A percentile compares a stretch with the other conserved stretches of the same genome.
Conservation (phyloP, 2,888 invertebrate species). For the Cataglyphis albicans region DNA sequence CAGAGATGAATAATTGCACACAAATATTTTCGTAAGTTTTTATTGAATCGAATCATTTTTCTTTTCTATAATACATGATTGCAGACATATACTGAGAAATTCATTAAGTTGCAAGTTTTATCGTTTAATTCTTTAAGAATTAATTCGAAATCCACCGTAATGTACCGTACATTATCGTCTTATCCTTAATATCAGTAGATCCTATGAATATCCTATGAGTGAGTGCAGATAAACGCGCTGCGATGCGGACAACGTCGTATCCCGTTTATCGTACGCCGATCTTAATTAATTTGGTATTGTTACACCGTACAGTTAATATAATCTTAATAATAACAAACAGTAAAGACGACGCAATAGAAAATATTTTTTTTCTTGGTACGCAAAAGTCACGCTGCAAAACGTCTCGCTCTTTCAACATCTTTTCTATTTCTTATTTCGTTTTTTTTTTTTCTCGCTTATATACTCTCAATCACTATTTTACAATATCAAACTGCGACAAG, state of each 20-base stretch:
- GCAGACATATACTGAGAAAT: slow-evolving; percentile 84
- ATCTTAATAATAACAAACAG: slow-evolving; percentile 62
- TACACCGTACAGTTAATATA: slow-evolving; percentile 58
- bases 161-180: slow-evolving; percentile 78
- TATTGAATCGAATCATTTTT: slow-evolving; percentile 83
- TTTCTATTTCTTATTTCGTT: not conserved
- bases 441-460: not conserved
- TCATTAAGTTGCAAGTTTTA: slow-evolving; percentile 81
- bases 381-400: slow-evolving; percentile 57
- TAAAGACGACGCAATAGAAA: slow-evolving; percentile 71
- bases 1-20: slow-evolving; percentile 48
- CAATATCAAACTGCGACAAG: slow-evolving; percentile 9
- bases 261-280: slow-evolving; percentile 53
- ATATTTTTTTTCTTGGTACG: slow-evolving; percentile 61
- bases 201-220: slow-evolving; percentile 76
- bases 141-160: slow-evolving; percentile 81
- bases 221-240: slow-evolving; percentile 71
- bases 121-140: slow-evolving; percentile 82
- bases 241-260: slow-evolving; percentile 56
- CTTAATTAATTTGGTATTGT: slow-evolving; percentile 60
- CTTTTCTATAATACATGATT: slow-evolving; percentile 83
- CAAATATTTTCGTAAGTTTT: slow-evolving; percentile 78
- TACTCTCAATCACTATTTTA: not conserved
- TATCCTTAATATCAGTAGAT: slow-evolving; percentile 82
- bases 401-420: slow-evolving; percentile 47